Evolutionary conservation across 2,888 invertebrate species (phyloP), one percentile per base, ranked within the genome.

Genomic region (Aproaerema taeniolella): DNA sequence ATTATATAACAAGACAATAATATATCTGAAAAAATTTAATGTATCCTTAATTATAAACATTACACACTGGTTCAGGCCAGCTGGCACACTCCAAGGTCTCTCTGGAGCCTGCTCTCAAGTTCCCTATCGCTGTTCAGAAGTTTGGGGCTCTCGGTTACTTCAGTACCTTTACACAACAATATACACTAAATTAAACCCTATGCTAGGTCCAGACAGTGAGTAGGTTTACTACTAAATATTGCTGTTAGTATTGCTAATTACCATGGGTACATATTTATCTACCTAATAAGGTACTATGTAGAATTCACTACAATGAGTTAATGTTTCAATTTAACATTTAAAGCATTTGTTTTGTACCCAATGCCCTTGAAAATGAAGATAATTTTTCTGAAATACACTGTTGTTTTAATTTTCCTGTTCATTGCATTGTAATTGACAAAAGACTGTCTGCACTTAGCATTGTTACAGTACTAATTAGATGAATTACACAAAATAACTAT

Each of bases 1-100:
- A 83, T 78, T 80, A 86, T 82, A 85, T 87, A 87, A 87, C 87
- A 87, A 87, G 83, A 83, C 79, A 83, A 83, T 85, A 83, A 85
- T 87, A 87, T 85, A 86, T 86, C 79, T 87, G 86, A 86, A 83
- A 83, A 76, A 78, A 75, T 85, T 82, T 79, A 79, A 83, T 83
- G 80, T 81, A 78, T 78, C 68, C 82, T 80, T 85, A 82, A 78
- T 67, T 76, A 77, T 74, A 78, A 81, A 80, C 78, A 78, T 83
- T 79, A 80, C 75, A 79, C 77, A 78, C 76, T 80, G 85, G 79
- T 77, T 78, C 75, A 75, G 75, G 71, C 81, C 77, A 59, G 61
- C 66, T 65, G 75, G 75, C 76, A 69, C 76, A 69, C 69, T 53
- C 61, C 61, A 67, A 66, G 69, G 62, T 63, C 68, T 66, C 67